Percentiles rank a stretch among this genome's conserved stretches.
Evolutionary conservation across 2,797 vertebrate species (phyloP).

Genomic region (Oophaga sylvatica): DNA sequence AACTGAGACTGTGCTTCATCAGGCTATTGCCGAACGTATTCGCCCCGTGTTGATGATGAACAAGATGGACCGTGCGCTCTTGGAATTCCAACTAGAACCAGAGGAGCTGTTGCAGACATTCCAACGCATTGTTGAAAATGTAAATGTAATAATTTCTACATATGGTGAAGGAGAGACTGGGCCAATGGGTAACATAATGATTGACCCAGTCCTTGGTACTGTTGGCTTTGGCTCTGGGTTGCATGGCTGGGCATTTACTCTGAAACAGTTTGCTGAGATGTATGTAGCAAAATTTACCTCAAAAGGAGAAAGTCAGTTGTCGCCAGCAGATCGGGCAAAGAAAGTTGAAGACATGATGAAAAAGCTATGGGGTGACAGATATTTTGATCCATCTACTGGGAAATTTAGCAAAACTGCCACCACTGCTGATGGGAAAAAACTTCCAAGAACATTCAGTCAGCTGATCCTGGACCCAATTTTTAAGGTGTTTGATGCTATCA

Average conservation of each 20-base stretch:
- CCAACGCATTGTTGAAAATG: slow-evolving; percentile 92
- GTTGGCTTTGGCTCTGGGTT: slow-evolving; percentile 95
- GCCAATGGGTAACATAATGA: slow-evolving; percentile 93
- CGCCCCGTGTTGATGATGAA: slow-evolving; percentile 98
- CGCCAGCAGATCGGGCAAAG: slow-evolving; percentile 82
- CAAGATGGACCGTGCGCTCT: slow-evolving; percentile 94
- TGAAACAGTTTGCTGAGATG: slow-evolving; percentile 99
- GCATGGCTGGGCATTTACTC: slow-evolving; percentile 94
- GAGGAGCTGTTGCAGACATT: slow-evolving; percentile 94
- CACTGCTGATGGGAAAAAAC: slow-evolving; percentile 80
- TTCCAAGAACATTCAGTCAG: slow-evolving; percentile 85
- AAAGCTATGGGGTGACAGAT: slow-evolving; percentile 95
- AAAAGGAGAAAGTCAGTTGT: slow-evolving; percentile 85
- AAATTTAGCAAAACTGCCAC: slow-evolving; percentile 83
- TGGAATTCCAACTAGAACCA: slow-evolving; percentile 90
- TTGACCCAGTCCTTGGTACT: slow-evolving; percentile 88
- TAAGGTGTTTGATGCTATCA: slow-evolving; percentile 94
- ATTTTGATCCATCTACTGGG: slow-evolving; percentile 80
- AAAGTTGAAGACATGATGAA: slow-evolving; percentile 99
- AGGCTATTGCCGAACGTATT: slow-evolving; percentile 93
- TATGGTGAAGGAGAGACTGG: slow-evolving; percentile 89
- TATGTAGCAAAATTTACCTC: slow-evolving; percentile 91
- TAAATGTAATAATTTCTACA: slow-evolving; percentile 94
- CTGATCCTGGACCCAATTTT: slow-evolving; percentile 92
- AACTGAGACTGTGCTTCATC: slow-evolving; percentile 93